These are phyloP conservation scores for Scrobipalpa atriplicella DNA, from an alignment of 2,888 invertebrate species.

Conservation along the genomic window DNA sequence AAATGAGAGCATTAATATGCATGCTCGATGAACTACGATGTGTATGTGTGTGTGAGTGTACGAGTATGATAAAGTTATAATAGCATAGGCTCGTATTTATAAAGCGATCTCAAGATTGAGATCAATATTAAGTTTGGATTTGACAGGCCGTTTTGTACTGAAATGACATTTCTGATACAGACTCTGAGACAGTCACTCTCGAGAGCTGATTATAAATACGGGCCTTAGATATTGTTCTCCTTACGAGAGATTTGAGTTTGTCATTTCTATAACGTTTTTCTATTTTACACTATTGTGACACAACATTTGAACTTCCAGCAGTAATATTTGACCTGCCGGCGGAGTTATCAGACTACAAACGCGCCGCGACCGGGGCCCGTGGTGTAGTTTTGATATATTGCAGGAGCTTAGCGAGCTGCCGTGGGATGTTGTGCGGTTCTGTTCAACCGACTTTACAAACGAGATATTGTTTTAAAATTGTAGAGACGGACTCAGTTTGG, in stretches of 20 bases:
- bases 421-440: neutral
- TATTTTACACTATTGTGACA: no score
- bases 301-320: no score
- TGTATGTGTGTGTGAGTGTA: neutral
- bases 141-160: no score
- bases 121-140: no score
- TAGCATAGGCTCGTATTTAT: no score
- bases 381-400: slow-evolving; percentile 8
- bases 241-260: neutral
- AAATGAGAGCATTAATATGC: neutral
- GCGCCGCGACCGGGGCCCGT: neutral
- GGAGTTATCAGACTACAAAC: neutral
- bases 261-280: no score
- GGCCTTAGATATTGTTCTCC: no score
- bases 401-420: neutral
- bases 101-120: no score
- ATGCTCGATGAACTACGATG: neutral
- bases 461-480: slow-evolving; percentile 5
- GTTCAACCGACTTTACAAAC: neutral
- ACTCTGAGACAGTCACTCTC: no score
- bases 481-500: neutral
- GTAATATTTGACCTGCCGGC: no score
- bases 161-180: no score
- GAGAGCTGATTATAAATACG: no score
- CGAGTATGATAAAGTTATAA: neutral